Evolutionary conservation across 2,797 vertebrate genomes (phyloP).

Genomic region (Argya squamiceps): DNA sequence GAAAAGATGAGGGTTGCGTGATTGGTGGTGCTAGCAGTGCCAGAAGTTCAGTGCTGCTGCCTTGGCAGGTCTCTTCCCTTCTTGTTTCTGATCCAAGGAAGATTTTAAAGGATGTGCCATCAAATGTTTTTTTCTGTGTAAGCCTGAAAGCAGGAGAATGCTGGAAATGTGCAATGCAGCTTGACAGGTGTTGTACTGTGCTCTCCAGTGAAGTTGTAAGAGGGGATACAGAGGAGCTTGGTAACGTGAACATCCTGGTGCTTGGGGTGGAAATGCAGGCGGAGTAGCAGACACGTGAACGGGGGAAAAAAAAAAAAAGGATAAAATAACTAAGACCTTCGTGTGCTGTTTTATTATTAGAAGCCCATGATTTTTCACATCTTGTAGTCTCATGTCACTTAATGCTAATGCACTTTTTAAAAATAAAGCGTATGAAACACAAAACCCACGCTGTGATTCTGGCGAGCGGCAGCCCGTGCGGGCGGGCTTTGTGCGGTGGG

Average conservation of each 20-base stretch:
- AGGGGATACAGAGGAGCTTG: not conserved
- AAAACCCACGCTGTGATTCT: rapidly evolving
- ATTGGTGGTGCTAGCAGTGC: not conserved
- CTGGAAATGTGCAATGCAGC: not conserved
- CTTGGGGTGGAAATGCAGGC: not conserved
- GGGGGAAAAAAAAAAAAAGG: not conserved
- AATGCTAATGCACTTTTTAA: not conserved
- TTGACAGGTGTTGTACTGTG: not conserved
- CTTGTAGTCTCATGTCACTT: too few relatives aligned
- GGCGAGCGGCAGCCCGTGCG: not conserved
- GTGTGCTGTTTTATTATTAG: not conserved
- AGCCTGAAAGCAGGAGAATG: not conserved
- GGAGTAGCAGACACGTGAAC: not conserved
- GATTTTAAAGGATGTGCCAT: not conserved
- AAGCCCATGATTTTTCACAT: not conserved
- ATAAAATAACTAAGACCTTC: not conserved
- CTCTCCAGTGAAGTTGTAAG: not conserved
- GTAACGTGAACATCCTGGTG: not conserved
- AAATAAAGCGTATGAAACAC: rapidly evolving
- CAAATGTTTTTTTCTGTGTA: not conserved
- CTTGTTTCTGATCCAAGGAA: not conserved
- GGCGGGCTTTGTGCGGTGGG: not conserved
- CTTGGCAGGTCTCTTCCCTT: not conserved
- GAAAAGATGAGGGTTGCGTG: not conserved
- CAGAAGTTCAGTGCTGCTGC: not conserved